Percentiles rank a stretch among this genome's conserved stretches.
phyloP scores from a whole-genome alignment of 2,113 vertebrate genomes.

The Apeltes quadracus region DNA sequence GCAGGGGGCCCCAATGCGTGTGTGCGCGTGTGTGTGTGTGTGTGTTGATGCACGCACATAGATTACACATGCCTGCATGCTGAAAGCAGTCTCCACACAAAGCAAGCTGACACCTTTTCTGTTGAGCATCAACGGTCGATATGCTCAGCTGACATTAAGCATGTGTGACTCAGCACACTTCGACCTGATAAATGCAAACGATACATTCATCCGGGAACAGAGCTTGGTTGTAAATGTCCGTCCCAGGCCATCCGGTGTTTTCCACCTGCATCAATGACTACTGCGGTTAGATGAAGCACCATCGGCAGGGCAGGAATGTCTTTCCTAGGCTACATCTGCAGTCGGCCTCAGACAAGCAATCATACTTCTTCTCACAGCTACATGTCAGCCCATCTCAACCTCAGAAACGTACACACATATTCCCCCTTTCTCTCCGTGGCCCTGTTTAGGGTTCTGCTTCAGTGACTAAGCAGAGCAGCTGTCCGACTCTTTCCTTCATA shows the following conservation, averaged over 20 bases:
- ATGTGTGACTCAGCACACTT: constrained; percentile 24
- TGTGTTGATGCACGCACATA: not conserved
- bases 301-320: constrained; percentile 32
- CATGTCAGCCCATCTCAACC: constrained; percentile 65
- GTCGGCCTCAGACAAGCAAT: constrained; percentile 57
- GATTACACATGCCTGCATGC: constrained; percentile 11
- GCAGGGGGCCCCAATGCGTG: too few species aligned
- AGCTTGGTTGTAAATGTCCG: constrained; percentile 46
- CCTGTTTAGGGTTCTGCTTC: constrained; percentile 66
- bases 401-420: constrained; percentile 48
- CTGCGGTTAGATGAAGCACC: constrained; percentile 47
- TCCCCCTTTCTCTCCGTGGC: constrained; percentile 37
- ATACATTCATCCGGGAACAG: constrained; percentile 59
- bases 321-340: constrained; percentile 52
- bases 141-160: constrained; percentile 44
- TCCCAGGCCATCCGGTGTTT: constrained; percentile 61
- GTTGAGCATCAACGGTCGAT: constrained; percentile 33
- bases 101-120: constrained; percentile 16
- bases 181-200: constrained; percentile 44
- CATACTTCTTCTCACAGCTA: constrained; percentile 53
- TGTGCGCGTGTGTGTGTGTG: not conserved
- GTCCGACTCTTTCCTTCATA: constrained; percentile 50
- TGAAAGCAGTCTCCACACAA: constrained; percentile 13
- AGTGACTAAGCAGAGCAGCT: constrained; percentile 53
- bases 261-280: constrained; percentile 53